Evolutionary conservation across 2,888 invertebrate genomes (phyloP), one percentile per base, ranked within the genome.

Genomic region (Tipula unca): DNA sequence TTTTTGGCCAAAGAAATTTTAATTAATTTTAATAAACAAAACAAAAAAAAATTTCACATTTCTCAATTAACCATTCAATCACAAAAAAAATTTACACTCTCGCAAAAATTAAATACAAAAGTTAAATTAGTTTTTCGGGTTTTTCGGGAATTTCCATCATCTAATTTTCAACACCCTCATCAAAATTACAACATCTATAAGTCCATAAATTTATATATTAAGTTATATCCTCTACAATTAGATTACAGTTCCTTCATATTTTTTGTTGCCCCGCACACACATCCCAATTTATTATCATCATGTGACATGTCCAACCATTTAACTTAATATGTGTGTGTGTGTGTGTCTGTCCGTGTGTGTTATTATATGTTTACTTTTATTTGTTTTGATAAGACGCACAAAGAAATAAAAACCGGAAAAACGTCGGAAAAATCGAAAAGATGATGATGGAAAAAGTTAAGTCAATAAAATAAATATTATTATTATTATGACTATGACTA

Each of bases 221-320:
- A 13, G 32, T n/a, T n/a, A 69, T 69, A 69, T 69, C 69, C 69
- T 69, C 25, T 69, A 69, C 69, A 69, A 69, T 69, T 69, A 69
- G 69, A 69, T 69, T 69, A 69, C 25, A 69, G 25, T 69, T 69
- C 69, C 69, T 69, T 69, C 69, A 13, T 48, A 25, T 69, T 69
- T 69, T 17, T 54, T 42, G 8, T 42, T 42, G n/a, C 17, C 48
- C 69, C 69, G 69, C 69, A 69, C 69, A 69, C 69, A 69, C 69
- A 69, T 69, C 83, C 35, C 83, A 83, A 32, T 83, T 83, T 83
- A 83, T 83, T 83, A 83, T 83, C 83, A 83, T 83, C 35, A n/a
- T 32, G 32, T 83, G 83, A 83, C 83, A 83, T 83, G 83, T 83
- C 83, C 83, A 17, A 83, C 83, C 83, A 83, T 83, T 83, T 83